Evolutionary conservation across 2,888 invertebrate species (phyloP), one percentile per base, ranked within the genome.

Genomic region (Tridacna gigas): DNA sequence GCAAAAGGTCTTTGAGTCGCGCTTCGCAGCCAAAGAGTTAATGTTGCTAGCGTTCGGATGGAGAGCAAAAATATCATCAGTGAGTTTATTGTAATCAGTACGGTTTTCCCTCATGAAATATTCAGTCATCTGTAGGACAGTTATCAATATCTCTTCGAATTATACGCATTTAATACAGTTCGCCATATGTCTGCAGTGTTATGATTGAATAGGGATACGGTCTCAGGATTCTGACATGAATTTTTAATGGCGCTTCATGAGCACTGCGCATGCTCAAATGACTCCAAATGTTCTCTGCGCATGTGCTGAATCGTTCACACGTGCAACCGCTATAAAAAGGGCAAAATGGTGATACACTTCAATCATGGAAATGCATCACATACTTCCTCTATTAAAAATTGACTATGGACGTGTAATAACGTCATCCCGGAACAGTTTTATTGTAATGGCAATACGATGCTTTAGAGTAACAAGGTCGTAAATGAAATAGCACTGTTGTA

Each of bases 91-190:
- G 63, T 63, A 63, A 63, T 63, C 22, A 3, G 22, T 26, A 22
- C 63, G 63, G 73, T 76, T 82, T 84, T 84, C 79, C 84, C n/a
- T 82, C 85, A 85, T 85, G 69, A 85, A 85, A 85, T 85, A 85
- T 85, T 85, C 82, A 85, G 45, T 71, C 77, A 60, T 74, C 47
- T 73, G 47, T 74, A 82, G 48, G 61, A n/a, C 60, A 45, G 66
- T 80, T 78, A 77, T 77, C 80, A 74, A 83, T 78, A 78, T 74
- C 80, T 20, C 61, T 15, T 47, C 25, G 45, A 66, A 79, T 83
- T 77, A 83, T 83, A 77, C 80, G 80, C 83, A 67, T 80, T 84
- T 79, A 81, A 81, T 82, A 75, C 69, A 65, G 65, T 78, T 47
- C 60, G 79, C 86, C 86, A 86, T 86, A 86, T 86, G 86, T 80